Conservation (phyloP, 2,888 invertebrate species). For the Cyaniris semiargus region DNA sequence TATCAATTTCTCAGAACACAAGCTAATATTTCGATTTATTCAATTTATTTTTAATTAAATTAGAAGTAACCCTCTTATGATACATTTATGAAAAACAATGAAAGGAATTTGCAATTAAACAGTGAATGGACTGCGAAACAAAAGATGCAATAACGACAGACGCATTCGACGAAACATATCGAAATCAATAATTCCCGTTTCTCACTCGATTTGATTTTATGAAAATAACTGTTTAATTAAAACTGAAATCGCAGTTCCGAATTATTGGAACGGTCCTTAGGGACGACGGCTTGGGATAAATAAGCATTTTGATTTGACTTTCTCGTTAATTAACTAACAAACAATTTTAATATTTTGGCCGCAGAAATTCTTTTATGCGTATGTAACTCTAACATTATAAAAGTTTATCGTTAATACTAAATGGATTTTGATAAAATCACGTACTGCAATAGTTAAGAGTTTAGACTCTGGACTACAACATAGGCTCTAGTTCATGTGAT, state of each 20-base stretch:
- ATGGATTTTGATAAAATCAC: no score
- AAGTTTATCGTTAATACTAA: no score
- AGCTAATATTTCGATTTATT: no score
- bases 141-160: background rate
- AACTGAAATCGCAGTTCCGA: conserved; percentile 5
- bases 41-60: no score
- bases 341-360: background rate
- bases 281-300: conserved; percentile 11
- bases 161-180: background rate
- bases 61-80: no score
- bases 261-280: background rate
- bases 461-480: no score
- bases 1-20: no score
- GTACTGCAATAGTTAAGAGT: no score
- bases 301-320: conserved; percentile 9
- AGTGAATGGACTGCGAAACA: background rate
- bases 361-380: background rate
- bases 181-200: conserved; percentile 19
- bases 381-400: background rate
- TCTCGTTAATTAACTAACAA: background rate
- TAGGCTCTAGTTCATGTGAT: no score
- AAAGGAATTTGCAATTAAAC: background rate
- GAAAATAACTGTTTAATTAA: conserved; percentile 11
- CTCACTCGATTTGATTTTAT: conserved; percentile 9
- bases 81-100: background rate